Evolutionary conservation across 2,113 vertebrate species (phyloP).

Genomic region (Ursus arctos): DNA sequence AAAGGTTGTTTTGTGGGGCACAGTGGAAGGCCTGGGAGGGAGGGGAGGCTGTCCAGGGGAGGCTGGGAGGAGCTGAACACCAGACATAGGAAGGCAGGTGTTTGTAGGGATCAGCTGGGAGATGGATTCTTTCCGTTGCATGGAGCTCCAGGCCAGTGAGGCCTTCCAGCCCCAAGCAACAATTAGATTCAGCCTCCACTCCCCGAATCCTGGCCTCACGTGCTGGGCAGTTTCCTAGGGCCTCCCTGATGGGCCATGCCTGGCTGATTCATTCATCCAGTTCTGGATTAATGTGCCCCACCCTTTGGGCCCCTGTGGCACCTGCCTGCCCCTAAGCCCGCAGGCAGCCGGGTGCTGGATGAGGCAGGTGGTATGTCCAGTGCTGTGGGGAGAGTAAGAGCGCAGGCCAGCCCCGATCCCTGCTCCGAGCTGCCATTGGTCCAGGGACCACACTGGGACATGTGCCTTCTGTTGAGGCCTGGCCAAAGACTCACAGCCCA

Average conservation of each 20-base stretch:
- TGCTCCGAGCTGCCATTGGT: background rate
- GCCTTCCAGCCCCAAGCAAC: background rate
- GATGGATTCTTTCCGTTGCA: background rate
- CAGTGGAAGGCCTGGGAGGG: background rate
- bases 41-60: background rate
- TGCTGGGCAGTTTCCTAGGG: background rate
- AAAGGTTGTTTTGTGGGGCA: background rate
- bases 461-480: background rate
- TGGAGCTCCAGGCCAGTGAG: background rate
- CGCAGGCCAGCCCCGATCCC: background rate
- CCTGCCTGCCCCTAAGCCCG: background rate
- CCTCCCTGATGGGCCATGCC: background rate
- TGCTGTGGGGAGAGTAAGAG: background rate
- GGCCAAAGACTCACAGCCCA: conserved; percentile 8
- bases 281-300: background rate
- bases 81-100: background rate
- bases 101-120: background rate
- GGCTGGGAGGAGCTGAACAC: no score
- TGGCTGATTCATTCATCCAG: background rate
- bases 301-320: background rate
- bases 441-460: background rate
- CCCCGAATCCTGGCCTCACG: background rate
- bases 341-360: background rate
- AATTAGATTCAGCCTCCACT: background rate
- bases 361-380: background rate